phyloP scores from a whole-genome alignment of 2,797 vertebrate species.

The Notoglanidium macrostoma region DNA sequence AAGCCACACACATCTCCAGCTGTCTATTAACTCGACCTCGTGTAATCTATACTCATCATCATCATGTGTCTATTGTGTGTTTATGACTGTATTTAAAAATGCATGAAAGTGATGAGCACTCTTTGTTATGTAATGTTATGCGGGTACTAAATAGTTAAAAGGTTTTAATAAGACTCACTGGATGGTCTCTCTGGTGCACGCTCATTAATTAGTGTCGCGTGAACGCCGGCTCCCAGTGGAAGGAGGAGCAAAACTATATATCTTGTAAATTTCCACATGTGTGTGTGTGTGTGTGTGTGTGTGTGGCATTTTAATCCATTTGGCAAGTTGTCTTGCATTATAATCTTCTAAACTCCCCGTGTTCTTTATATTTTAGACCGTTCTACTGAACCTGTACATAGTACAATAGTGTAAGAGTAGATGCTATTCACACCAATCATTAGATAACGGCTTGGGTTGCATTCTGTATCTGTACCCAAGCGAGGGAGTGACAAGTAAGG shows the following conservation, averaged over 20 bases:
- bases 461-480: neutral
- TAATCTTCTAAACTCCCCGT: neutral
- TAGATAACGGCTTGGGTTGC: neutral
- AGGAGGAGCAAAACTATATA: conserved; percentile 44
- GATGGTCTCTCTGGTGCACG: conserved; percentile 42
- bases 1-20: neutral
- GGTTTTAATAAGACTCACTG: conserved; percentile 48
- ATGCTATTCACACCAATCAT: neutral
- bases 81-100: neutral
- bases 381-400: neutral
- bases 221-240: conserved; percentile 44
- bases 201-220: conserved; percentile 60
- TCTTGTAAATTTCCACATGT: conserved; percentile 19
- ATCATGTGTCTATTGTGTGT: neutral
- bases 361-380: neutral
- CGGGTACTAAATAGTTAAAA: conserved; percentile 29
- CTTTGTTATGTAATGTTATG: neutral
- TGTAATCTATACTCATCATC: neutral
- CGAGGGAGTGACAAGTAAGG: neutral
- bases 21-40: too few species aligned
- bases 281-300: too few species aligned
- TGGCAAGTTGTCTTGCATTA: too few species aligned
- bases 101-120: neutral
- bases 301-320: neutral
- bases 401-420: neutral